phyloP scores from a whole-genome alignment of 2,888 invertebrate species.

The Malthinus flaveolus region DNA sequence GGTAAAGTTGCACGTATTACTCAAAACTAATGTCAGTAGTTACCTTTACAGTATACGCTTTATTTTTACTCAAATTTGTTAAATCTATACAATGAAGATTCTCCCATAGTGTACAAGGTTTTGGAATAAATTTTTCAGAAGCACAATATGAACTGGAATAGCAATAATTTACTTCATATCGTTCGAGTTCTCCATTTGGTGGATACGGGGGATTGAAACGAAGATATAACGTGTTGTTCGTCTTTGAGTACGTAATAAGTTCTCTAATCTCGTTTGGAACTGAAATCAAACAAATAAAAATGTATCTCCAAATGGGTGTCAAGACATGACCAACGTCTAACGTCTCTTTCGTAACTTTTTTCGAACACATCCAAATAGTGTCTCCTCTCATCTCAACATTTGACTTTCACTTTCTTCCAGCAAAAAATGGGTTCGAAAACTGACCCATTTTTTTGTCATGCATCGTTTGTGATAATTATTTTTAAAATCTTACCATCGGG shows the following conservation, averaged over 20 bases:
- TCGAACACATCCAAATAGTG: too few species aligned
- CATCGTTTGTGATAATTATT: neutral
- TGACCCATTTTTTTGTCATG: too few species aligned
- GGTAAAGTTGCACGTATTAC: neutral
- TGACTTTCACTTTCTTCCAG: too few species aligned
- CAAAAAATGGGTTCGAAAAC: too few species aligned
- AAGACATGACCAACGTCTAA: too few species aligned
- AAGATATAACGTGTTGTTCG: constrained; percentile 33
- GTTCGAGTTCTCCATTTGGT: constrained; percentile 37
- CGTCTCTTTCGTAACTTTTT: too few species aligned
- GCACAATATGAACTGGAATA: neutral
- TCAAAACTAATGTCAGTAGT: neutral
- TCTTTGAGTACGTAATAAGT: constrained; percentile 32
- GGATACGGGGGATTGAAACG: constrained; percentile 41
- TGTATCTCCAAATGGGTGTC: too few species aligned
- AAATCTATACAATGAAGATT: constrained; percentile 7
- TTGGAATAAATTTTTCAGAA: neutral
- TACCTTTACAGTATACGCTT: neutral
- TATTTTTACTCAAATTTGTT: neutral
- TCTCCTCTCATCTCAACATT: too few species aligned
- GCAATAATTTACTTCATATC: constrained; percentile 30
- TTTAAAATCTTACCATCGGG: constrained; percentile 16
- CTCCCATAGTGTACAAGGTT: constrained; percentile 13
- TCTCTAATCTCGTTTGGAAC: constrained; percentile 11
- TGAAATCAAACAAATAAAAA: neutral